Evolutionary conservation across 1,140 invertebrate genomes (phyloP).

Genomic region (Dermatophagoides farinae): DNA sequence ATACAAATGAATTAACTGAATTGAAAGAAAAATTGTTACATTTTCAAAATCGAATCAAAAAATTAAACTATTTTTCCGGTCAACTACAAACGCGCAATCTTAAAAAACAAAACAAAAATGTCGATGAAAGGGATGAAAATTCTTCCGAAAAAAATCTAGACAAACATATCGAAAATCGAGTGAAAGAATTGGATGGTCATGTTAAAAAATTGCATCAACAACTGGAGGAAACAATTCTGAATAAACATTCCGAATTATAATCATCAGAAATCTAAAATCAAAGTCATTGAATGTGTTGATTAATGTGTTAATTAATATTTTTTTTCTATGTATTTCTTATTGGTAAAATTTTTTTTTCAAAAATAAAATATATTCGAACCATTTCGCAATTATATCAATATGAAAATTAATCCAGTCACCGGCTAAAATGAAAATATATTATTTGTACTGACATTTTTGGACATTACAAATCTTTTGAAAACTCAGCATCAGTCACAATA

Average conservation of each 20-base stretch:
- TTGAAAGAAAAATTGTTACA: conserved; percentile 63
- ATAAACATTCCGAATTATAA: conserved; percentile 33
- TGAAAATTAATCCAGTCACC: no score
- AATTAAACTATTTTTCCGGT: conserved; percentile 54
- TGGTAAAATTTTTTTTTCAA: no score
- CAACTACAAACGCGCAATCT: conserved; percentile 36
- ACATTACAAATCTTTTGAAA: no score
- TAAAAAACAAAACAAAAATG: conserved; percentile 29
- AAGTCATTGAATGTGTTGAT: no score
- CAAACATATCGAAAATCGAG: conserved; percentile 39
- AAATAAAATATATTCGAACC: no score
- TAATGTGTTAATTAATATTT: no score
- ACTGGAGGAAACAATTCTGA: conserved; percentile 52
- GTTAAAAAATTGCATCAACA: conserved; percentile 64
- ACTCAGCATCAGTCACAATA: no score
- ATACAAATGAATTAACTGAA: conserved; percentile 52
- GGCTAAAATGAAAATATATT: no score
- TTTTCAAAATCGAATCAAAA: conserved; percentile 62
- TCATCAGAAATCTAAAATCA: neutral
- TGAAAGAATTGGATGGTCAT: conserved; percentile 19
- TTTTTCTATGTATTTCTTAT: no score
- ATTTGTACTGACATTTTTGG: no score
- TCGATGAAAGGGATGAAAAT: conserved; percentile 32
- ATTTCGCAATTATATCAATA: no score
- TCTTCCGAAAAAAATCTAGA: conserved; percentile 32